phyloP scores from a whole-genome alignment of 1,140 invertebrate genomes.

The Lysiphlebus fabarum region DNA sequence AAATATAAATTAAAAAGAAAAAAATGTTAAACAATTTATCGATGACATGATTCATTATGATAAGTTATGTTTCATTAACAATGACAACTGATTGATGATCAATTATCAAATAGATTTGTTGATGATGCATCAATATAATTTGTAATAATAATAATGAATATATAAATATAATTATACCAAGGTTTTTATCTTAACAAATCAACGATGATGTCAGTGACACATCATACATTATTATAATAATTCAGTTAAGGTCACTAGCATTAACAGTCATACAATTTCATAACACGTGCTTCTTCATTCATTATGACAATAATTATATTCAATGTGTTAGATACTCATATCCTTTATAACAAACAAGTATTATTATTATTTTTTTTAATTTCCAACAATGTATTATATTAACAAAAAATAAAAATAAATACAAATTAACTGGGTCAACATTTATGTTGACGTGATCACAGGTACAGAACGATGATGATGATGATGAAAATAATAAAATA shows the following conservation, averaged over 20 bases:
- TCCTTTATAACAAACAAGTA: slow-evolving; percentile 13
- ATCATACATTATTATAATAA: background rate
- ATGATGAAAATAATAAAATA: slow-evolving; percentile 3
- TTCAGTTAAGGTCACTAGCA: slow-evolving; percentile 18
- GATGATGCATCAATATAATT: no score
- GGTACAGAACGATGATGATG: slow-evolving; percentile 15
- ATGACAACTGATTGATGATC: no score
- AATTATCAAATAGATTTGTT: no score
- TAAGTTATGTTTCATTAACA: no score
- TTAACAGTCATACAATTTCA: slow-evolving; percentile 21
- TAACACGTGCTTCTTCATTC: slow-evolving; percentile 24
- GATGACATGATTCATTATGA: no score
- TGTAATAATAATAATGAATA: no score
- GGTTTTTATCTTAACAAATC: no score
- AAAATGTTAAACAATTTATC: no score
- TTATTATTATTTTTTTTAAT: background rate
- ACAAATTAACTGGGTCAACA: slow-evolving; percentile 10
- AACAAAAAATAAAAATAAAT: slow-evolving; percentile 4
- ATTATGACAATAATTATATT: slow-evolving; percentile 20
- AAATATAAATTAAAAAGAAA: no score
- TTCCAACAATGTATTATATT: slow-evolving; percentile 6
- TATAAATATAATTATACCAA: background rate
- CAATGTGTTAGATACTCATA: slow-evolving; percentile 15
- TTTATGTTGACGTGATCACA: slow-evolving; percentile 5
- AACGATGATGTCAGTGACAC: slow-evolving; percentile 17